These are phyloP conservation scores for Lycaon pictus DNA, from an alignment of 2,113 vertebrate genomes.

Conservation along the genomic window DNA sequence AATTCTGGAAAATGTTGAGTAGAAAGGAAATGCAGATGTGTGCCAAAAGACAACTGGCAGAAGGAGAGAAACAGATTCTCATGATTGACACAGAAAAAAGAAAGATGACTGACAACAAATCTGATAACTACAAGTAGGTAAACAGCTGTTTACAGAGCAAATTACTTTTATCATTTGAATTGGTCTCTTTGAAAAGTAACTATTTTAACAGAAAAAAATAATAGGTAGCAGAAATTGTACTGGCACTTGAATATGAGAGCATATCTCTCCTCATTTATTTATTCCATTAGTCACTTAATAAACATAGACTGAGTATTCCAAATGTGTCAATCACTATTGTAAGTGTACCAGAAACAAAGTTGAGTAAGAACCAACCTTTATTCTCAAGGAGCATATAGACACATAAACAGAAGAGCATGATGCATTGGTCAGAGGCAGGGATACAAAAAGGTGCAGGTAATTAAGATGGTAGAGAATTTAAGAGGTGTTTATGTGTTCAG, in stretches of 20 bases:
- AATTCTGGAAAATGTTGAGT: background rate
- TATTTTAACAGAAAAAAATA: slow-evolving; percentile 43
- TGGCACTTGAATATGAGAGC: background rate
- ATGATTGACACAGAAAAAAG: background rate
- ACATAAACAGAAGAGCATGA: background rate
- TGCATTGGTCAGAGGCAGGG: background rate
- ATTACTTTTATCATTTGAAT: background rate
- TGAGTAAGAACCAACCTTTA: background rate
- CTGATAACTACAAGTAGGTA: background rate
- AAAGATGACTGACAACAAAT: background rate
- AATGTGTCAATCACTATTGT: background rate
- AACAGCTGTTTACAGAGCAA: background rate
- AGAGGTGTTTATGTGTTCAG: too few relatives aligned
- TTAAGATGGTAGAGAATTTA: background rate
- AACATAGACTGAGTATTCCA: background rate
- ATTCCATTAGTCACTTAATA: background rate
- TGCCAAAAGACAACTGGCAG: background rate
- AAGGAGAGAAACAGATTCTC: background rate
- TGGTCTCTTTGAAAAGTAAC: background rate
- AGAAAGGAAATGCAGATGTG: background rate
- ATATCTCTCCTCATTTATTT: background rate
- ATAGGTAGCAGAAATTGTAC: background rate
- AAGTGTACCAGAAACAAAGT: background rate
- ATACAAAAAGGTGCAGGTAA: background rate
- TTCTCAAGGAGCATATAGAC: background rate